These are phyloP conservation scores for Podarcis lilfordi DNA, from an alignment of 2,797 vertebrate genomes.

Conservation along the genomic window DNA sequence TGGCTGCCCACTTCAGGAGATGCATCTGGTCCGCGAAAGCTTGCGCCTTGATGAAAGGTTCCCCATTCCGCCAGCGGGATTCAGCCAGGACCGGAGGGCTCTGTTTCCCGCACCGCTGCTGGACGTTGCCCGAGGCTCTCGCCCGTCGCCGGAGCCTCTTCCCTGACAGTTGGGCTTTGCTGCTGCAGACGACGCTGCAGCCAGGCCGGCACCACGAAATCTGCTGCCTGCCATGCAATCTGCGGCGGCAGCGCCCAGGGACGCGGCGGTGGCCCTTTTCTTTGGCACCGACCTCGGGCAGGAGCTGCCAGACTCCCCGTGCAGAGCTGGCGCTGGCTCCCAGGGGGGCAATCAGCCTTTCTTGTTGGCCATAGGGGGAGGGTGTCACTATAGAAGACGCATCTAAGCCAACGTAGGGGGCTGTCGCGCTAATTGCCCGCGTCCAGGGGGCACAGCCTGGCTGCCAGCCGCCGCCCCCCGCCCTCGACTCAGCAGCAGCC, in stretches of 20 bases:
- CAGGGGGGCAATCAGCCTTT: slow-evolving; percentile 40
- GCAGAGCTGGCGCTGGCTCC: not conserved
- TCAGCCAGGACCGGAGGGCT: not conserved
- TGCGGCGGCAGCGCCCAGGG: not conserved
- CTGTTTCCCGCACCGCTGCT: not conserved
- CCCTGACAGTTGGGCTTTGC: not conserved
- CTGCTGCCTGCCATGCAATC: not conserved
- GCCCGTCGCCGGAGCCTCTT: too few relatives aligned
- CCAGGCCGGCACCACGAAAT: slow-evolving; percentile 9
- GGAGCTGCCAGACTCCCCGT: not conserved
- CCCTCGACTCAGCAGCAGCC: slow-evolving; percentile 19
- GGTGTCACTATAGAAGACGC: too few relatives aligned
- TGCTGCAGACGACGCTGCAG: not conserved
- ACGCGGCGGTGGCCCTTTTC: accelerated
- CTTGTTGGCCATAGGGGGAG: not conserved
- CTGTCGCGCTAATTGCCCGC: slow-evolving; percentile 3
- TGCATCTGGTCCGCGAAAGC: too few relatives aligned
- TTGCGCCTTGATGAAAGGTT: not conserved
- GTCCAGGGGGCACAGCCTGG: slow-evolving; percentile 28
- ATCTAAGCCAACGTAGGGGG: not conserved
- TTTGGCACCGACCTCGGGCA: not conserved
- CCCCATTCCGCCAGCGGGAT: not conserved
- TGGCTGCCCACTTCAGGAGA: not conserved
- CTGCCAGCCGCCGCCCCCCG: slow-evolving; percentile 19
- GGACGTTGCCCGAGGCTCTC: not conserved